phyloP scores from a whole-genome alignment of 2,797 vertebrate genomes.

The Spondyliosoma cantharus region DNA sequence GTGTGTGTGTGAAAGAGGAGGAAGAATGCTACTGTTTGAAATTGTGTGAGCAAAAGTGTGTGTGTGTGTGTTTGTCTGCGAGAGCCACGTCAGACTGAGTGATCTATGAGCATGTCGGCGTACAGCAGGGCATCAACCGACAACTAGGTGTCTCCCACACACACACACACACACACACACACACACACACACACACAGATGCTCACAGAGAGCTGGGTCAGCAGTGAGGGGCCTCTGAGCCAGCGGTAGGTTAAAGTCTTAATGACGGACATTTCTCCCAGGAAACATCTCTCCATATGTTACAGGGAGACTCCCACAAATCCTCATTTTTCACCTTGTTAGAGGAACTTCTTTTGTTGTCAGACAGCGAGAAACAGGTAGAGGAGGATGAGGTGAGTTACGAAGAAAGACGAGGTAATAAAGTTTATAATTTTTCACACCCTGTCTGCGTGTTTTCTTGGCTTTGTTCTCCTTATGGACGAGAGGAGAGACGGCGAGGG shows the following conservation, averaged over 20 bases:
- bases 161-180: slow-evolving; percentile 26
- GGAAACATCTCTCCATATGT: slow-evolving; percentile 75
- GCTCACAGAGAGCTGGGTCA: slow-evolving; percentile 74
- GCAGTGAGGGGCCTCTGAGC: slow-evolving; percentile 67
- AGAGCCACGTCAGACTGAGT: slow-evolving; percentile 62
- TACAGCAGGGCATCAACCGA: slow-evolving; percentile 65
- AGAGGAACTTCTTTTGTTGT: slow-evolving; percentile 33
- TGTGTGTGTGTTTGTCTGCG: slow-evolving; percentile 18
- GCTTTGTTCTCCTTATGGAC: slow-evolving; percentile 17
- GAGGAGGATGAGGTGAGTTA: neutral
- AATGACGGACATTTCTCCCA: slow-evolving; percentile 72
- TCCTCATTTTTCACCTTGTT: slow-evolving; percentile 66
- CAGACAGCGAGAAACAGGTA: neutral
- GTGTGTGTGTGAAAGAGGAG: neutral
- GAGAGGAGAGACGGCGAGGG: neutral
- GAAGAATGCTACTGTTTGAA: slow-evolving; percentile 1
- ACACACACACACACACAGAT: slow-evolving; percentile 37
- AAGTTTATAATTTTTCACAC: neutral
- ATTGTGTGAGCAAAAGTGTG: neutral
- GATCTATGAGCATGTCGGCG: slow-evolving; percentile 71
- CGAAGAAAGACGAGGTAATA: neutral
- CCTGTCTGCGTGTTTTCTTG: neutral
- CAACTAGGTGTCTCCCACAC: slow-evolving; percentile 44
- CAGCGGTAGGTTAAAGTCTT: slow-evolving; percentile 81
- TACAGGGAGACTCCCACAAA: slow-evolving; percentile 49